Evolutionary conservation across 2,113 vertebrate species (phyloP), one percentile per base, ranked within the genome.

Genomic region (Chamaetylas fuelleborni): DNA sequence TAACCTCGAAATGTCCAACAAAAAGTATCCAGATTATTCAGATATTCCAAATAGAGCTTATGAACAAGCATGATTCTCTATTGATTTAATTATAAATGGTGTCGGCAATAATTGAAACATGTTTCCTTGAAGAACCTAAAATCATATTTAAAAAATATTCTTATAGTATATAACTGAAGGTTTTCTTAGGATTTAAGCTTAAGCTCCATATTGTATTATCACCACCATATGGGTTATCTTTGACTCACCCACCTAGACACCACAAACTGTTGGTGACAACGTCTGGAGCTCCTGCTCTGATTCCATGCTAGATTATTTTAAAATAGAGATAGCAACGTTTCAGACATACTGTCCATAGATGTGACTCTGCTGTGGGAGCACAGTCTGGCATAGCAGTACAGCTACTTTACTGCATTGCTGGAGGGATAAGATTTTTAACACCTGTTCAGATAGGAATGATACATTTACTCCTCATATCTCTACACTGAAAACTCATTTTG

Each of bases 401-500:
- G n/a, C 53, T 83, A 54, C 84, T 79, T 94, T 65, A 40, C 82
- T 93, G 51, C 62, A 19, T 54, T 84, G 61, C 87, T 93, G 6
- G 70, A 58, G 71, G 62, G 87, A 93, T 94, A 90, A 93, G 85
- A 77, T 86, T 94, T 95, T 96, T 64, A 94, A 71, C 64, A 74
- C 81, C 51, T 91, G 51, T 70, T 88, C 88, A 88, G 88, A 96
- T 95, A 88, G 40, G 71, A 86, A 19, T 57, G 93, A 92, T 96
- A 93, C 57, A 90, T 93, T 93, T 92, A 26, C 74, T 93, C 76
- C 62, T 81, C 67, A 19, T 81, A 86, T 94, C 87, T 86, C 85
- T 88, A 70, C 51, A n/a, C 58, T 56, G 90, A 93, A 95, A 96
- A 95, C 71, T 96, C 81, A 90, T 97, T 97, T 96, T 78, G 26